Percentiles rank a stretch among this genome's conserved stretches.
Evolutionary conservation across 2,888 invertebrate genomes (phyloP).

Genomic region (Troides helena): DNA sequence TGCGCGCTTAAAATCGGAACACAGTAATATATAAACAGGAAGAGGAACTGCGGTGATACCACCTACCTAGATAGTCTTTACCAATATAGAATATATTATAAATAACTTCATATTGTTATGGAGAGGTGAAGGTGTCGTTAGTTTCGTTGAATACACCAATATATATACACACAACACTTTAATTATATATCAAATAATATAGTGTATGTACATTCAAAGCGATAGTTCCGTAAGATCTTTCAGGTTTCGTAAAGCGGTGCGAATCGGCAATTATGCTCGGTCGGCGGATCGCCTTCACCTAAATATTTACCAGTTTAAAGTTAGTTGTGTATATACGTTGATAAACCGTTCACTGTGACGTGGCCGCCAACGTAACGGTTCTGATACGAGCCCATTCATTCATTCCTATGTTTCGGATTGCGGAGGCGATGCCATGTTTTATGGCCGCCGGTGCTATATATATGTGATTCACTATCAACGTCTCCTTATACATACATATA

Average conservation of each 20-base stretch:
- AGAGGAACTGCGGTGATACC: too few species aligned
- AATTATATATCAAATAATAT: not conserved
- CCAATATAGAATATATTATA: too few species aligned
- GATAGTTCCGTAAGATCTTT: slow-evolving; percentile 27
- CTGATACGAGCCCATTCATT: slow-evolving; percentile 21
- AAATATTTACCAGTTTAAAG: slow-evolving; percentile 28
- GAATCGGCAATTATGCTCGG: slow-evolving; percentile 29
- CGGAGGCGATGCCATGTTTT: not conserved
- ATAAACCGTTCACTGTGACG: slow-evolving; percentile 30
- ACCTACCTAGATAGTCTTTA: too few species aligned
- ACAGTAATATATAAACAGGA: too few species aligned
- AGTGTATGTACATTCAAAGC: slow-evolving; percentile 13
- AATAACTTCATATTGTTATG: too few species aligned
- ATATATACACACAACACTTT: not conserved
- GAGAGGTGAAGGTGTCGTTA: too few species aligned
- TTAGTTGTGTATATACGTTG: slow-evolving; percentile 18
- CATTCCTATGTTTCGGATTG: slow-evolving; percentile 8
- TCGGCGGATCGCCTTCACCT: slow-evolving; percentile 29
- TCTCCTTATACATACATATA: too few species aligned
- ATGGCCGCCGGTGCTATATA: not conserved
- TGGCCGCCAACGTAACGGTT: slow-evolving; percentile 9
- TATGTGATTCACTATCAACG: not conserved
- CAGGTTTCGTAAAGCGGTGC: slow-evolving; percentile 27
- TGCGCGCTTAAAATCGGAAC: too few species aligned
- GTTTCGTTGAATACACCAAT: not conserved